phyloP scores from a whole-genome alignment of 2,888 invertebrate species.

The Brassicogethes aeneus region DNA sequence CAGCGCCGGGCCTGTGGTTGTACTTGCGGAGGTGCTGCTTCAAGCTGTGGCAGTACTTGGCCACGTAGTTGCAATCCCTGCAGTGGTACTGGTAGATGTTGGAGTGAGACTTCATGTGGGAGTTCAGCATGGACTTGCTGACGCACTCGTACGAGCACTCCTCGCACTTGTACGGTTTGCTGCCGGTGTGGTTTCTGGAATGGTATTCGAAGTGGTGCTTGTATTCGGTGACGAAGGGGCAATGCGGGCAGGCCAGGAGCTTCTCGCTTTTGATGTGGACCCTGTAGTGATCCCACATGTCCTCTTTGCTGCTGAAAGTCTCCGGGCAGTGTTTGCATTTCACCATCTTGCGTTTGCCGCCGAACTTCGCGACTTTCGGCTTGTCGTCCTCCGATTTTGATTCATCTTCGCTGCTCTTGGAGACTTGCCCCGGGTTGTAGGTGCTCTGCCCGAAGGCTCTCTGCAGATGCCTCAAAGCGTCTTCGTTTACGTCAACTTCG shows the following conservation, averaged over 20 bases:
- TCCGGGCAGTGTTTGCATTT: conserved; percentile 90
- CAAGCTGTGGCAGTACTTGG: conserved; percentile 96
- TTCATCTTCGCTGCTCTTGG: conserved; percentile 25
- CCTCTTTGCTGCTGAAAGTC: conserved; percentile 76
- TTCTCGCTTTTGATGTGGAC: conserved; percentile 92
- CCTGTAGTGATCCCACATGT: conserved; percentile 88
- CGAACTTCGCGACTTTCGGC: conserved; percentile 51
- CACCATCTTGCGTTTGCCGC: conserved; percentile 80
- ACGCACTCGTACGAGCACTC: conserved; percentile 87
- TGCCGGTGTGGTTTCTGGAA: conserved; percentile 86
- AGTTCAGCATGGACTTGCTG: conserved; percentile 99
- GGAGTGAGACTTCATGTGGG: conserved; percentile 93
- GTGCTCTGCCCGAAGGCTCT: conserved; percentile 33
- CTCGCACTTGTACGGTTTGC: conserved; percentile 90
- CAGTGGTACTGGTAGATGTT: conserved; percentile 90
- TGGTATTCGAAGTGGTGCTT: conserved; percentile 99
- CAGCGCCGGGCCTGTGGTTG: conserved; percentile 82
- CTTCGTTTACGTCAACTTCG: conserved; percentile 15
- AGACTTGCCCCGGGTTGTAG: conserved; percentile 21
- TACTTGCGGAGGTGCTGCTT: conserved; percentile 93
- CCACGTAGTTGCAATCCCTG: conserved; percentile 87
- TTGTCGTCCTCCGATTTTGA: not conserved
- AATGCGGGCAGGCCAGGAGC: conserved; percentile 79
- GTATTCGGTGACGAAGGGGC: conserved; percentile 96
- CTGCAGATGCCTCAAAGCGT: conserved; percentile 35